Base-by-base conservation (phyloP, 2,113 vertebrate genomes). In the Tyrannus savana region DNA sequence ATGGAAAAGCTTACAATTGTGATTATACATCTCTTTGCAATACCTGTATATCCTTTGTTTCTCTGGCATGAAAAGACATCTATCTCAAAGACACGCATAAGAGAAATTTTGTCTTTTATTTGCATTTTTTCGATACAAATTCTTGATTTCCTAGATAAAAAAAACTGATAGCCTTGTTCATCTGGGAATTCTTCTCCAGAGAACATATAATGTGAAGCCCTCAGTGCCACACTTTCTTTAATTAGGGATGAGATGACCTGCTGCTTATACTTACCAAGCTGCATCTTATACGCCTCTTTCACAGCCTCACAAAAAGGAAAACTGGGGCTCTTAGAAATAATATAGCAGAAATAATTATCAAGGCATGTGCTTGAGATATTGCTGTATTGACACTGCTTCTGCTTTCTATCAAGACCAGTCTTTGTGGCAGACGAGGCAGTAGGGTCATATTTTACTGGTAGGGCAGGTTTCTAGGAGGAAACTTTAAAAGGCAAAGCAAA, bases 31-130 rank as follows among this genome's bases (percentile, higher is more conserved):
- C 86, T 92, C 49, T 81, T 44, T 74, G 64, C 52, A 78, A 49
- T 94, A 82, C 81, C 83, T 95, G 33, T 68, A 74, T 89, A 69
- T 74, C 55, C 90, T 95, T 96, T 93, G 79, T 95, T 84, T 93
- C 77, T 74, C 50, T 64, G 84, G 58, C 42, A 62, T 53, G 42
- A 74, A 92, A 92, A 94, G 90, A 50, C 64, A 52, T 82, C 83
- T 90, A 52, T 82, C 83, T 89, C 68, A 93, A 85, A 96, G 87
- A 79, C 50, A 23, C 8, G 7, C 0, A 0, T 52, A 92, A 76
- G 11, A 42, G 49, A 89, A 87, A 92, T 47, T 91, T 91, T 58
- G 25, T 73, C 39, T 69, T 93, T 90, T 89, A 47, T 91, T 31
- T 87, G 31, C 22, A 55, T 67, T 84, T 47, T 84, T 86, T 77